Evolutionary conservation across 2,113 vertebrate genomes (phyloP).

Genomic region (Jacana jacana): DNA sequence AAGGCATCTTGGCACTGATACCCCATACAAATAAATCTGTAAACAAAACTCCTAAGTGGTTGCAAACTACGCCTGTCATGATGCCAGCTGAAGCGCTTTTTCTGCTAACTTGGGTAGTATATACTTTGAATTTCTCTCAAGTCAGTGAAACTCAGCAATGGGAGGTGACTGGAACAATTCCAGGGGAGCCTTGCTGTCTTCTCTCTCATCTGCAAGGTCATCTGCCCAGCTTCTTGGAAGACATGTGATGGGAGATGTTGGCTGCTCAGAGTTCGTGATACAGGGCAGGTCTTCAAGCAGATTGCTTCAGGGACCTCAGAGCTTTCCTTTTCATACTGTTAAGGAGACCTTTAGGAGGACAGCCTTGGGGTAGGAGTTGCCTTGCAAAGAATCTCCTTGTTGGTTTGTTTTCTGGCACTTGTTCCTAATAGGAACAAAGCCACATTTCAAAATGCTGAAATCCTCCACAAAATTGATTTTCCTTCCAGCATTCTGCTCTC

Average conservation of each 20-base stretch:
- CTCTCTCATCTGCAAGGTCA: background rate
- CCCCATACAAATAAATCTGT: slow-evolving; percentile 1
- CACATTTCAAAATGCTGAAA: background rate
- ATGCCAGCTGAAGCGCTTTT: background rate
- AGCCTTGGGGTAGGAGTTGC: background rate
- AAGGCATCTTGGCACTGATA: background rate
- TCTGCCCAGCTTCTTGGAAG: background rate
- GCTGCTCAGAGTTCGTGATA: background rate
- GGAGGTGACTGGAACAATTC: background rate
- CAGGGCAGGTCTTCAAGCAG: background rate
- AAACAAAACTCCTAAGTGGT: background rate
- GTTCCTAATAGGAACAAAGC: background rate
- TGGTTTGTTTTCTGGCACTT: background rate
- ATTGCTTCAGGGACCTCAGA: background rate
- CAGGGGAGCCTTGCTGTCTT: background rate
- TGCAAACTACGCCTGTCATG: background rate
- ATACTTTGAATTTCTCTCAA: background rate
- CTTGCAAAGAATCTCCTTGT: background rate
- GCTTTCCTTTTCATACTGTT: background rate
- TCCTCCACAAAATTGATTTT: background rate
- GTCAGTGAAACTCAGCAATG: background rate
- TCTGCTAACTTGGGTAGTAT: background rate
- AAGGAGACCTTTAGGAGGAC: background rate
- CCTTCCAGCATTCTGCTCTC: background rate
- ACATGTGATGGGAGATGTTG: background rate